Evolutionary conservation across 2,888 invertebrate genomes (phyloP).

Genomic region (Laothoe populi): DNA sequence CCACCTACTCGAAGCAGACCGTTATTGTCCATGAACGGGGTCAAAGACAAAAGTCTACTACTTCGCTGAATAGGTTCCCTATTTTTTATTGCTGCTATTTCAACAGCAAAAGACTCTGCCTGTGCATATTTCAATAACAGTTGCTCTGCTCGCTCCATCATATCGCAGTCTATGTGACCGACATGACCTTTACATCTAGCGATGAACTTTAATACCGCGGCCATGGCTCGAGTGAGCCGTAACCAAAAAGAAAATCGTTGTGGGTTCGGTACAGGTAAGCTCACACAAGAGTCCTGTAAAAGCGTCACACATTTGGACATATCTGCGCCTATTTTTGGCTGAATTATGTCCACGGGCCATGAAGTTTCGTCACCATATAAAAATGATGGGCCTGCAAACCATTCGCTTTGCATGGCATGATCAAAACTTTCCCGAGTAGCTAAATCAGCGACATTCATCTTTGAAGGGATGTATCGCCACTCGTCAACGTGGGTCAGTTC

Average conservation of each 20-base stretch:
- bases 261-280: conserved; percentile 23
- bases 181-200: conserved; percentile 26
- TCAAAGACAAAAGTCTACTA: conserved; percentile 16
- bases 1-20: not conserved
- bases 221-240: conserved; percentile 28
- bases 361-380: not conserved
- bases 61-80: not conserved
- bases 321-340: not conserved
- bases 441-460: conserved; percentile 38
- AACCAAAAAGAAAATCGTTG: conserved; percentile 26
- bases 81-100: not conserved
- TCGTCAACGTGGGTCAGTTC: conserved; percentile 33
- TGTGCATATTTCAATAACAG: conserved; percentile 21
- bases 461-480: conserved; percentile 45
- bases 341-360: conserved; percentile 8
- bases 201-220: conserved; percentile 27
- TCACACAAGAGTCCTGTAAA: not conserved
- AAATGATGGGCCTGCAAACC: conserved; percentile 30
- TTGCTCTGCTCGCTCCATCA: conserved; percentile 11
- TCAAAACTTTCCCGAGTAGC: conserved; percentile 27
- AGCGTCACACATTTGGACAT: not conserved
- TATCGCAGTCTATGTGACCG: not conserved
- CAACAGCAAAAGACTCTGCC: conserved; percentile 1
- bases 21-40: conserved; percentile 30
- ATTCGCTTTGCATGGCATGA: conserved; percentile 17